phyloP scores from a whole-genome alignment of 2,113 vertebrate genomes.

The Tonatia bakeri region DNA sequence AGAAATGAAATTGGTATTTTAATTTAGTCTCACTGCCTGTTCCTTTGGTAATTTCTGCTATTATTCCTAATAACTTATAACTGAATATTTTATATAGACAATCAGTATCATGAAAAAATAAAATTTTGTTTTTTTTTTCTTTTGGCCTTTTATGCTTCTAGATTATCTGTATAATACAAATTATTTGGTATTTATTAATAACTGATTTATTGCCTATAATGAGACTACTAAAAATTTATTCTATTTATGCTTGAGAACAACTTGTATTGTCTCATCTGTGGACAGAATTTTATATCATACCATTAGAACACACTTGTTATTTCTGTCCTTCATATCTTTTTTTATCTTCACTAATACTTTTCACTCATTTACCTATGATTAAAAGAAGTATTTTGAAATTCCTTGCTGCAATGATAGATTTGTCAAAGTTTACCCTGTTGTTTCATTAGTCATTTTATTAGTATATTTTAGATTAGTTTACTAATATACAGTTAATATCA shows the following conservation, averaged over 20 bases:
- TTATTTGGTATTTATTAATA: neutral
- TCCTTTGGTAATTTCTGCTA: neutral
- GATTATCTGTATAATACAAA: neutral
- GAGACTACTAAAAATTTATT: neutral
- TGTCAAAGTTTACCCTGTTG: neutral
- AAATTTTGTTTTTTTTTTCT: neutral
- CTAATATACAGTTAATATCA: neutral
- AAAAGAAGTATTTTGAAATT: neutral
- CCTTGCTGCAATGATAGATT: neutral
- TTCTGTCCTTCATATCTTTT: neutral
- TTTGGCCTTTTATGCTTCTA: neutral
- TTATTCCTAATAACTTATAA: neutral
- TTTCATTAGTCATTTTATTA: neutral
- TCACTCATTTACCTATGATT: neutral
- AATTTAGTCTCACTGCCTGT: neutral
- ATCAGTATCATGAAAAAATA: neutral
- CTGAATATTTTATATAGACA: neutral
- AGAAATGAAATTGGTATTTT: neutral
- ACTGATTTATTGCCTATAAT: neutral
- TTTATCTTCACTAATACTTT: neutral
- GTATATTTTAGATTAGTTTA: neutral
- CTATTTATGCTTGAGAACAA: neutral
- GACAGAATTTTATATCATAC: neutral
- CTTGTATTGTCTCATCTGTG: neutral
- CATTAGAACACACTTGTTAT: neutral